Base-by-base conservation (phyloP, 2,113 vertebrate genomes). In the Agapornis roseicollis region DNA sequence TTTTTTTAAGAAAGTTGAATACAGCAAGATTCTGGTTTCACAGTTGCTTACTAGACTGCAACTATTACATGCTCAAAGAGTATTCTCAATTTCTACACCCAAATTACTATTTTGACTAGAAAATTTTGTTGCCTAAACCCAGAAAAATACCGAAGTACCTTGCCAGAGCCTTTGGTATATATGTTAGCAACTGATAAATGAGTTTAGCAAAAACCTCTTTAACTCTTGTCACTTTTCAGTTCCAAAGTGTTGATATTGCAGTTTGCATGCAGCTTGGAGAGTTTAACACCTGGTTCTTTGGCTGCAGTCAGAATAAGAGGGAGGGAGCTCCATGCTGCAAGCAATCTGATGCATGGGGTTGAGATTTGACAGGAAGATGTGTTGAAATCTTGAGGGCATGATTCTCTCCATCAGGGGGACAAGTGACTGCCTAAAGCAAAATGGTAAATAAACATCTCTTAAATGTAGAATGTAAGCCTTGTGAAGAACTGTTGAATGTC, bases 301-400 rank as follows among this genome's bases (percentile, higher is more conserved):
- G 69, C 50, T 66, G 58, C 56, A 78, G 72, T 53, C 25, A 17
- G 35, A 7, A 42, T 61, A 17, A 33, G 58, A 60, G 53, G 33
- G 25, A 73, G 60, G 22, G 31, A 88, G 42, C 50, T 90, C 41
- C 23, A 2, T 37, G 23, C 55, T 20, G 55, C 31, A 41, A 52
- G n/a, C 3, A 1, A 8, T 47, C 65, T 46, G 41, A 55, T 65
- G 31, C 4, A 3, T 0, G 0, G n/a, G 15, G 23, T 14, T 89
- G 78, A 82, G 91, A 70, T 92, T 81, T 88, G 66, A 41, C 46
- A 80, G 81, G 60, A 74, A 80, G 31, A 10, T 14, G 9, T 73
- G 41, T 82, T 49, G 90, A 66, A 94, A 64, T 92, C 37, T 74
- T 80, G 50, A 85, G 85, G 72, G 55, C 15, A 3, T 20, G 24